phyloP scores from a whole-genome alignment of 2,797 vertebrate species.

The Lacerta bilineata region DNA sequence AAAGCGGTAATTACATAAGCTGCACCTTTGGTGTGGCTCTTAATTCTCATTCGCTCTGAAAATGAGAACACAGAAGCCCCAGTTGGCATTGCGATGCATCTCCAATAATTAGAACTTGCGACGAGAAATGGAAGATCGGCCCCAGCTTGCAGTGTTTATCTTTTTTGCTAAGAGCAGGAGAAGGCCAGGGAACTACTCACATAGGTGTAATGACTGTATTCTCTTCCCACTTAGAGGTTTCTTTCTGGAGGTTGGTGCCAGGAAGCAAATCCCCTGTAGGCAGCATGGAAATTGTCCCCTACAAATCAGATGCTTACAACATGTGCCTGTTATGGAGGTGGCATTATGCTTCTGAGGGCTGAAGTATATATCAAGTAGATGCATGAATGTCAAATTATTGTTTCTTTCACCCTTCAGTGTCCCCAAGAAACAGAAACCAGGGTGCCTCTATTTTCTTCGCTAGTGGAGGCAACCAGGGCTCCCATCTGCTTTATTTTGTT shows the following conservation, averaged over 20 bases:
- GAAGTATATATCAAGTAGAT: not conserved
- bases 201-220: not conserved
- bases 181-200: not conserved
- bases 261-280: not conserved
- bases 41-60: not conserved
- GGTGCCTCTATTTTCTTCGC: not conserved
- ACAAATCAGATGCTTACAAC: not conserved
- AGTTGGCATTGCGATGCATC: not conserved
- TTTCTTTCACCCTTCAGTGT: not conserved
- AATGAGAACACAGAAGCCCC: not conserved
- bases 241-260: not conserved
- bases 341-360: not conserved
- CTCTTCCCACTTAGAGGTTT: not conserved
- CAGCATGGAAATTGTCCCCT: not conserved
- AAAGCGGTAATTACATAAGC: not conserved
- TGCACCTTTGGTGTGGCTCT: not conserved
- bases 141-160: not conserved
- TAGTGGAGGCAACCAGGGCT: too few relatives aligned
- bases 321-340: not conserved
- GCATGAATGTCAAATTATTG: not conserved
- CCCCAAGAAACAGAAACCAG: not conserved
- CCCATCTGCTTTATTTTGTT: not conserved
- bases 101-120: not conserved
- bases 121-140: not conserved
- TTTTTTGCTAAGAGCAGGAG: not conserved